A percentile compares a stretch with the other conserved stretches of the same genome.
Conservation (phyloP, 2,113 vertebrate genomes). For the Saimiri boliviensis region DNA sequence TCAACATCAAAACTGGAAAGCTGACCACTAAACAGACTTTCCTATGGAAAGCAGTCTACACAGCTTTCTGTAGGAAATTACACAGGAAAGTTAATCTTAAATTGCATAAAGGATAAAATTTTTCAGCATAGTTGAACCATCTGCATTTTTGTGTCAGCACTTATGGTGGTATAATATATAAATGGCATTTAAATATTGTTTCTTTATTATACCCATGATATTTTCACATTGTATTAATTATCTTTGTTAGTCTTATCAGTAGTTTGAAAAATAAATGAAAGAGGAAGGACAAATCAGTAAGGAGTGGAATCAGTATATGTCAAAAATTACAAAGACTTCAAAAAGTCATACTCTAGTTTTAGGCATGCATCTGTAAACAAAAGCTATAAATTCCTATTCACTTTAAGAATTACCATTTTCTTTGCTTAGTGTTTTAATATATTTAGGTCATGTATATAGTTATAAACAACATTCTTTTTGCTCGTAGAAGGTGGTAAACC, state of each 20-base stretch:
- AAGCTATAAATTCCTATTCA: slow-evolving; percentile 18
- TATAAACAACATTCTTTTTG: slow-evolving; percentile 25
- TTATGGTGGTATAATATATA: slow-evolving; percentile 25
- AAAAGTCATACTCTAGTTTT: not conserved
- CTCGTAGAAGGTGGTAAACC: slow-evolving; percentile 52
- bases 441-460: not conserved
- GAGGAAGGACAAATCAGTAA: slow-evolving; percentile 44
- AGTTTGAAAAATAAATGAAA: slow-evolving; percentile 44
- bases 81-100: slow-evolving; percentile 35
- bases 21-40: slow-evolving; percentile 56
- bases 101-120: slow-evolving; percentile 74
- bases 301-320: slow-evolving; percentile 60
- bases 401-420: slow-evolving; percentile 38
- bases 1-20: slow-evolving; percentile 37
- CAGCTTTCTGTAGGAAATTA: slow-evolving; percentile 70
- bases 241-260: slow-evolving; percentile 19
- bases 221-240: slow-evolving; percentile 25
- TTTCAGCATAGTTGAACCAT: slow-evolving; percentile 46
- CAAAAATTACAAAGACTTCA: slow-evolving; percentile 56
- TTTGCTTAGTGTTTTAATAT: slow-evolving; percentile 32
- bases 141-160: not conserved
- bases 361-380: not conserved
- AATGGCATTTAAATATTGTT: slow-evolving; percentile 62
- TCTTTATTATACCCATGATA: not conserved
- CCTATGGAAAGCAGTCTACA: slow-evolving; percentile 60